phyloP scores from a whole-genome alignment of 2,888 invertebrate species.

The Megaustenia siamemsis region DNA sequence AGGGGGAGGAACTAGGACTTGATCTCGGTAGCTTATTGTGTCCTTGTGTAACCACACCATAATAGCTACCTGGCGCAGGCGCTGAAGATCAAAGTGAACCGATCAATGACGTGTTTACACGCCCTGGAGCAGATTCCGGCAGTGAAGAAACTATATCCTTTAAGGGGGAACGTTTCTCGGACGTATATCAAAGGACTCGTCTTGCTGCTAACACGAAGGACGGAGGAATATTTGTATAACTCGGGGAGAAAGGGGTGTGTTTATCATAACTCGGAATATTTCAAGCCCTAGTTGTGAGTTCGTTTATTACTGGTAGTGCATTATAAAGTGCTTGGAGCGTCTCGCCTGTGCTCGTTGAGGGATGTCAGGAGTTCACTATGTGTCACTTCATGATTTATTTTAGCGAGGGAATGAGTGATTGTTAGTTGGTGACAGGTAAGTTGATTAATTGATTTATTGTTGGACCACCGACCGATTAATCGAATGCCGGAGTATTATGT shows the following conservation, averaged over 20 bases:
- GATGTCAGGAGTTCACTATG: no score
- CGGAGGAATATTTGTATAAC: conserved; percentile 10
- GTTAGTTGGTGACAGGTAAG: no score
- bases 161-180: not conserved
- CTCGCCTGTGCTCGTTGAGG: no score
- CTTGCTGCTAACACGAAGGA: not conserved
- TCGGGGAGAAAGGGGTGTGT: not conserved
- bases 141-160: not conserved
- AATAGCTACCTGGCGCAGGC: not conserved
- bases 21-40: not conserved
- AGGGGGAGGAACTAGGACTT: not conserved
- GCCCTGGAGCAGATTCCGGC: not conserved
- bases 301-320: not conserved
- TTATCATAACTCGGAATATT: not conserved
- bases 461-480: no score
- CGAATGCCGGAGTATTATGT: no score
- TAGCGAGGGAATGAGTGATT: no score
- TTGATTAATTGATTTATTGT: no score
- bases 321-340: no score
- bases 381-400: no score
- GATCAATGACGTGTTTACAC: conserved; percentile 8
- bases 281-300: not conserved
- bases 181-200: not conserved
- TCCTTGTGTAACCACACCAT: not conserved
- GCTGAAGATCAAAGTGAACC: conserved; percentile 16